Evolutionary conservation across 1,140 invertebrate species (phyloP).

Genomic region (Scaptomyza pallida): DNA sequence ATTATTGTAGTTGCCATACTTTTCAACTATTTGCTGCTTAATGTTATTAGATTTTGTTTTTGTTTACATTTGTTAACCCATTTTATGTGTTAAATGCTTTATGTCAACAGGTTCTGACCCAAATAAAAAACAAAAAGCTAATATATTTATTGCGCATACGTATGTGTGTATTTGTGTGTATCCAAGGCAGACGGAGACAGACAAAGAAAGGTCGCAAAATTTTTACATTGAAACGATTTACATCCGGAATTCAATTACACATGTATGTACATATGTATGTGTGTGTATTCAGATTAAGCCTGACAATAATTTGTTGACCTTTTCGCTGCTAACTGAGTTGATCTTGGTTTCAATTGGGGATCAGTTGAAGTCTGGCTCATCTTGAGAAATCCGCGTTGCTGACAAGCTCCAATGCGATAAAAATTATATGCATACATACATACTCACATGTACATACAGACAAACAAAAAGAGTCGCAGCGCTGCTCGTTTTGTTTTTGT

Average conservation of each 20-base stretch:
- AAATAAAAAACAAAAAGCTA: constrained; percentile 47
- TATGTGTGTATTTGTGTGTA: not conserved
- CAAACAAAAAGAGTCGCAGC: constrained; percentile 37
- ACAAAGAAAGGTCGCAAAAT: constrained; percentile 13
- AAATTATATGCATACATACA: constrained; percentile 60
- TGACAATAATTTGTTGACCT: constrained; percentile 27
- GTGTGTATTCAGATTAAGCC: constrained; percentile 14
- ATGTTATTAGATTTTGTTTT: constrained; percentile 64
- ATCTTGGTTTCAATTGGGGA: constrained; percentile 44
- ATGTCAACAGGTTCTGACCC: constrained; percentile 80
- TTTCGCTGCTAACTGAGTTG: constrained; percentile 42
- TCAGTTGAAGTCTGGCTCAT: constrained; percentile 22
- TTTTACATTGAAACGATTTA: constrained; percentile 16
- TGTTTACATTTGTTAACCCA: constrained; percentile 66
- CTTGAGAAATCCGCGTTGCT: constrained; percentile 38
- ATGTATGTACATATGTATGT: not conserved
- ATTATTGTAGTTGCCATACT: constrained; percentile 50
- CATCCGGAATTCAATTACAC: constrained; percentile 24
- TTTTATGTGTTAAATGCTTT: constrained; percentile 50
- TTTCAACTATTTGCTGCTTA: constrained; percentile 55
- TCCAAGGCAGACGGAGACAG: too few relatives aligned
- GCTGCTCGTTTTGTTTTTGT: constrained; percentile 21
- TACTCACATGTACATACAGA: constrained; percentile 14
- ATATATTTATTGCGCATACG: not conserved
- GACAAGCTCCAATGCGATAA: constrained; percentile 53